These are phyloP conservation scores for Drosophila oshimai DNA, from an alignment of 1,140 invertebrate species.

Conservation along the genomic window DNA sequence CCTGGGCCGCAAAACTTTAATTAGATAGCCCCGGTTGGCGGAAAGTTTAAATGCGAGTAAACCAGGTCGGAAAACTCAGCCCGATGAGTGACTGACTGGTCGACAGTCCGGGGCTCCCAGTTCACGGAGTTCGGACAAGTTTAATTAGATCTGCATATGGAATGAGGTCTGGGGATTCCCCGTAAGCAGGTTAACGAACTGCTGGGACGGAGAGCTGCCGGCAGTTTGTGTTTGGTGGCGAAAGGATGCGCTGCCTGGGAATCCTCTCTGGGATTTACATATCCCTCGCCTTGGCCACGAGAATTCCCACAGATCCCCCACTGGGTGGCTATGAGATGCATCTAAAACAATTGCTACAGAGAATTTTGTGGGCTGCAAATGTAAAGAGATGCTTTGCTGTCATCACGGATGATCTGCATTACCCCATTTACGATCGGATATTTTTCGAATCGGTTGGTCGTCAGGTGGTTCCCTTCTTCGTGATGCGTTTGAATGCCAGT, in stretches of 20 bases:
- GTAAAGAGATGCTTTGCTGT: constrained; percentile 63
- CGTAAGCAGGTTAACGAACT: constrained; percentile 45
- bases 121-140: constrained; percentile 46
- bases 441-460: constrained; percentile 49
- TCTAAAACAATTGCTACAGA: constrained; percentile 42
- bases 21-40: constrained; percentile 13
- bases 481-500: constrained; percentile 82
- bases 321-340: constrained; percentile 27
- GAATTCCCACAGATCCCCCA: not conserved
- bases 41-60: constrained; percentile 39
- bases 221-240: constrained; percentile 13
- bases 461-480: constrained; percentile 18
- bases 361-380: constrained; percentile 40
- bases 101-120: constrained; percentile 10
- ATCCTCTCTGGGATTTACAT: not conserved
- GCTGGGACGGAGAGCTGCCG: not conserved
- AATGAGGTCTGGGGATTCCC: constrained; percentile 29
- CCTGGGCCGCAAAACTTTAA: constrained; percentile 14
- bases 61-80: constrained; percentile 48
- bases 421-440: constrained; percentile 41
- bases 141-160: constrained; percentile 76
- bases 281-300: not conserved
- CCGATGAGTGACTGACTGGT: constrained; percentile 1
- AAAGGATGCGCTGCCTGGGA: constrained; percentile 38
- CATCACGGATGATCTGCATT: constrained; percentile 67